Evolutionary conservation across 2,113 vertebrate genomes (phyloP).

Genomic region (Gallinago paraguaiae): DNA sequence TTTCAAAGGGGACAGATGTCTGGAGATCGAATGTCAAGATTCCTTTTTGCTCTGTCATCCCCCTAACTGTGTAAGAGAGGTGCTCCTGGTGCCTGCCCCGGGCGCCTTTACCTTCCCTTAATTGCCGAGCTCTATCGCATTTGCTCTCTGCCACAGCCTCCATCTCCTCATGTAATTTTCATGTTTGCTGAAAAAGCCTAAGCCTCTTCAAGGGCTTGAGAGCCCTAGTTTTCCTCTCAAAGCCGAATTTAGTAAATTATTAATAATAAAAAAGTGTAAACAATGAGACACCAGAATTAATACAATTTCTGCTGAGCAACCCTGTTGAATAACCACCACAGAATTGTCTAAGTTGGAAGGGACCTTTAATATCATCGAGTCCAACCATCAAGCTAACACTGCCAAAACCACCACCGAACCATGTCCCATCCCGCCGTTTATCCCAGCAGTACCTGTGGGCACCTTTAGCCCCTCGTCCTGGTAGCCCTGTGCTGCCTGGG

Average conservation of each 20-base stretch:
- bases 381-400: background rate
- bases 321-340: background rate
- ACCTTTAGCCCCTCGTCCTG: accelerated
- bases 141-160: background rate
- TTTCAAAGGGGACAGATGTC: background rate
- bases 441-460: accelerated
- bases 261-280: background rate
- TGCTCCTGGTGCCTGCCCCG: background rate
- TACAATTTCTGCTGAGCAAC: accelerated
- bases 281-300: background rate
- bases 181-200: background rate
- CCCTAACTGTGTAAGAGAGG: background rate
- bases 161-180: background rate
- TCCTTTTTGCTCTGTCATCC: slow-evolving; percentile 20
- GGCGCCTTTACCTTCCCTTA: background rate
- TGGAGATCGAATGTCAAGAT: background rate
- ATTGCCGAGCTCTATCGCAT: background rate
- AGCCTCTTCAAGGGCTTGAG: background rate
- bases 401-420: background rate
- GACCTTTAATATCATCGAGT: background rate
- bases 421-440: background rate
- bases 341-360: background rate
- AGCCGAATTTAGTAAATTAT: background rate
- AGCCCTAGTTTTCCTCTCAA: background rate
- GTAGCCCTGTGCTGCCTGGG: accelerated